Conservation (phyloP, 2,113 vertebrate species). For the Anguilla japonica region DNA sequence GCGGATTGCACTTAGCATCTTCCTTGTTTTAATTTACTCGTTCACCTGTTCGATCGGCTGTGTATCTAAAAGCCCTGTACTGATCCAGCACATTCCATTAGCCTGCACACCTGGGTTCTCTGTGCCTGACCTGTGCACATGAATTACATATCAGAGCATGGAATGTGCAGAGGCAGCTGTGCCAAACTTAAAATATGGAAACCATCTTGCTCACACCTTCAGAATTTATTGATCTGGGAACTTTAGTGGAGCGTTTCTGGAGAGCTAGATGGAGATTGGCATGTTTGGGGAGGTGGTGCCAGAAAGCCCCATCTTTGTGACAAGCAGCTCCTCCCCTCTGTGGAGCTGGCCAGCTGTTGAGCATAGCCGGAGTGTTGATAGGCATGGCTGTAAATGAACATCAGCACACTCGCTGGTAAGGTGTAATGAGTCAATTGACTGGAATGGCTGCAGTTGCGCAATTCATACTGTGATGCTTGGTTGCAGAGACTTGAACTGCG, state of each 20-base stretch:
- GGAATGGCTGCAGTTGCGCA: neutral
- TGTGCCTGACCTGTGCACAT: neutral
- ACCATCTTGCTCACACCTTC: neutral
- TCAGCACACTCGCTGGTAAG: neutral
- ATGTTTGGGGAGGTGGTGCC: conserved; percentile 7
- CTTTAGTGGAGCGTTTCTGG: conserved; percentile 8
- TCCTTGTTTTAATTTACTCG: neutral
- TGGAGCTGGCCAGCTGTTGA: neutral
- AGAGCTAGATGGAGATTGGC: neutral
- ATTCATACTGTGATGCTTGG: neutral
- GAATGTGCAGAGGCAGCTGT: neutral
- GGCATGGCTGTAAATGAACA: neutral
- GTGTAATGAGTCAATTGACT: neutral
- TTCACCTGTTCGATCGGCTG: neutral
- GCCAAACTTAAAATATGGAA: neutral
- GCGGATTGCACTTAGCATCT: neutral
- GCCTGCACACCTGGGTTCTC: conserved; percentile 5
- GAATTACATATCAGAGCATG: neutral
- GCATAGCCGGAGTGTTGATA: neutral
- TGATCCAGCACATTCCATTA: conserved; percentile 15
- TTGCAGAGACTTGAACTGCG: neutral
- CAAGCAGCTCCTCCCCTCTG: neutral
- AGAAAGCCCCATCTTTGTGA: neutral
- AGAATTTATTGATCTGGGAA: conserved; percentile 13
- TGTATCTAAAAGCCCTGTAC: neutral